Base-by-base conservation (phyloP, 2,888 invertebrate species). In the Branchellion lobata region DNA sequence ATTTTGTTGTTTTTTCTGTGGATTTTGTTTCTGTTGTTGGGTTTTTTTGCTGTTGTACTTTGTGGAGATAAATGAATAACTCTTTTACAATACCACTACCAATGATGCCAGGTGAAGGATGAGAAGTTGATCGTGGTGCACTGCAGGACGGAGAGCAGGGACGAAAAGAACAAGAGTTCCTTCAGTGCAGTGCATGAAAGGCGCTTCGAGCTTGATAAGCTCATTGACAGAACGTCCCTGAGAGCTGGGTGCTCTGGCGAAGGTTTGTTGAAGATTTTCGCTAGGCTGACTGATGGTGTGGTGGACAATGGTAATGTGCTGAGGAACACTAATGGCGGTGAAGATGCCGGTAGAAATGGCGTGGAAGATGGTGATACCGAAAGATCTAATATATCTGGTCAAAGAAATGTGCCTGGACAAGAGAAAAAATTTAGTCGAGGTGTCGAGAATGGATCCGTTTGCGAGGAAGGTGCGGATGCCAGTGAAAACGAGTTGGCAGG, bases 211-310 rank as follows among this genome's bases (percentile, higher is more conserved):
- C 68, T 78, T 5, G 72, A 69, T 2, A 76, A 78, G 65, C 71
- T 27, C 29, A 77, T 80, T n/a, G 80, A 80, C n/a, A 61, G 47
- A 36, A 69, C 18, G 24, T 68, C 80, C 24, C 36, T 80, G 53
- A 77, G 68, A 29, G 80, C 80, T 1, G 80, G 80, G 8, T 76
- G 68, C n/a, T 34, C 77, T 33, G 33, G 31, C 24, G 80, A 76
- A 31, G 76, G 69, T 0, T 5, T 80, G 53, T 68, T 80, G 21
- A 80, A 80, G 47, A 77, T 80, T 18, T 47, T 80, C 14, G 80
- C 76, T 29, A 75, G 68, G 24, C 31, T 80, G 21, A 29, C 53
- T 14, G n/a, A 27, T 36, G 51, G 29, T 8, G n/a, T 47, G 27
- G 29, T 47, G 21, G 53, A 40, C 5, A 14, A 40, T 5, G 40